Evolutionary conservation across 64 coral and sea anemone genomes (phyloP).

Genomic region (Platygyra sinensis): DNA sequence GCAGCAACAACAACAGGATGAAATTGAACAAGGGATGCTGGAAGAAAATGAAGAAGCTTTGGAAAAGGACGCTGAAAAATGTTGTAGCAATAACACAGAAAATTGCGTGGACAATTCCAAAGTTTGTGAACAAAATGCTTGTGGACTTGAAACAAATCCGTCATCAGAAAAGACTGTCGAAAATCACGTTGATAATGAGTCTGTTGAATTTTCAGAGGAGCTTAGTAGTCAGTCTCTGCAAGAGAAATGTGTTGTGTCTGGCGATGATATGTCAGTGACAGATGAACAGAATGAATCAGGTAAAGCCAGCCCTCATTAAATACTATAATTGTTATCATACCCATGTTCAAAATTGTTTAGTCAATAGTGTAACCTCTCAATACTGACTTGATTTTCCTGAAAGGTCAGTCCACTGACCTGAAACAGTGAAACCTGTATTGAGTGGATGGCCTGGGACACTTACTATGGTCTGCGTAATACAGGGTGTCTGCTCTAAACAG

Average conservation of each 20-base stretch:
- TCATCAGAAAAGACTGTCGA: conserved; percentile 49
- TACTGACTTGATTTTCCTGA: too few relatives aligned
- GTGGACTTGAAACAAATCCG: conserved; percentile 28
- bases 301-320: neutral
- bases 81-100: conserved; percentile 38
- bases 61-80: conserved; percentile 51
- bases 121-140: conserved; percentile 42
- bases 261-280: conserved; percentile 64
- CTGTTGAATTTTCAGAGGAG: conserved; percentile 69
- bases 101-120: conserved; percentile 9
- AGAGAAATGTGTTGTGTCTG: conserved; percentile 74
- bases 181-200: conserved; percentile 59
- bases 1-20: conserved; percentile 87
- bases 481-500: too few relatives aligned
- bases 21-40: conserved; percentile 83
- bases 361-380: too few relatives aligned
- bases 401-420: too few relatives aligned
- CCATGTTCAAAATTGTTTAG: too few relatives aligned
- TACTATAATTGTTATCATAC: too few relatives aligned
- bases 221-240: conserved; percentile 60
- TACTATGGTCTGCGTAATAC: too few relatives aligned
- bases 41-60: conserved; percentile 62
- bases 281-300: conserved; percentile 48
- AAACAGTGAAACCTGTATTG: too few relatives aligned
- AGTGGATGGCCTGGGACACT: too few relatives aligned